Conservation (phyloP, 2,888 invertebrate genomes). For the Sphaerophoria rueppellii region DNA sequence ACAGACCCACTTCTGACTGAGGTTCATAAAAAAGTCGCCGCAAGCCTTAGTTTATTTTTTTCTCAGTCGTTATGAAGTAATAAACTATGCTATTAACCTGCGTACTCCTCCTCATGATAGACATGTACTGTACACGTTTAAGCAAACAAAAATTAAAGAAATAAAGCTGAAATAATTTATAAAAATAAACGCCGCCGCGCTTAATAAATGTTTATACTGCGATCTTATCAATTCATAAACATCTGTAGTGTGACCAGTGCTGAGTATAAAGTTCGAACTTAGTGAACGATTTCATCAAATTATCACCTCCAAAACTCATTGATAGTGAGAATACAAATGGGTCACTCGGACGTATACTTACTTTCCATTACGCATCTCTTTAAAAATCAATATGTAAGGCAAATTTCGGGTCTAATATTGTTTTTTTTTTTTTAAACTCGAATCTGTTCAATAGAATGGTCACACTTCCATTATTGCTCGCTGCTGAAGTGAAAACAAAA, state of each 20-base stretch:
- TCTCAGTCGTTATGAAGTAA: constrained; percentile 50
- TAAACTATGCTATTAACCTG: constrained; percentile 49
- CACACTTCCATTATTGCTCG: constrained; percentile 20
- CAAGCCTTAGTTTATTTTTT: constrained; percentile 38
- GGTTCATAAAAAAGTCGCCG: constrained; percentile 25
- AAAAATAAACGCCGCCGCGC: constrained; percentile 2
- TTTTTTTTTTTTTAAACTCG: too few species aligned
- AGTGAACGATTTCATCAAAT: neutral
- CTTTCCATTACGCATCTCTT: neutral
- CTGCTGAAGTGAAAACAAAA: constrained; percentile 38
- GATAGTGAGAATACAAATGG: too few species aligned
- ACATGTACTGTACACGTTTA: constrained; percentile 1
- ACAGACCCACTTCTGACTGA: constrained; percentile 37
- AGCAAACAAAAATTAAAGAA: neutral
- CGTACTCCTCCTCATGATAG: constrained; percentile 56
- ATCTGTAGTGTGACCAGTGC: constrained; percentile 11
- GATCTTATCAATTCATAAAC: constrained; percentile 64
- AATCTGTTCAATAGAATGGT: neutral
- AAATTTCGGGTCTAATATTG: too few species aligned
- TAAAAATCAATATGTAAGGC: too few species aligned
- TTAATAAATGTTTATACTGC: constrained; percentile 48
- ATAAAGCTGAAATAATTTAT: neutral
- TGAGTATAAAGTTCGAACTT: neutral
- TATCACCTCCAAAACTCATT: too few species aligned
- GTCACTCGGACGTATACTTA: neutral